Percentiles rank a stretch among this genome's conserved stretches.
Evolutionary conservation across 2,113 vertebrate species (phyloP).

Genomic region (Terrapene triunguis): DNA sequence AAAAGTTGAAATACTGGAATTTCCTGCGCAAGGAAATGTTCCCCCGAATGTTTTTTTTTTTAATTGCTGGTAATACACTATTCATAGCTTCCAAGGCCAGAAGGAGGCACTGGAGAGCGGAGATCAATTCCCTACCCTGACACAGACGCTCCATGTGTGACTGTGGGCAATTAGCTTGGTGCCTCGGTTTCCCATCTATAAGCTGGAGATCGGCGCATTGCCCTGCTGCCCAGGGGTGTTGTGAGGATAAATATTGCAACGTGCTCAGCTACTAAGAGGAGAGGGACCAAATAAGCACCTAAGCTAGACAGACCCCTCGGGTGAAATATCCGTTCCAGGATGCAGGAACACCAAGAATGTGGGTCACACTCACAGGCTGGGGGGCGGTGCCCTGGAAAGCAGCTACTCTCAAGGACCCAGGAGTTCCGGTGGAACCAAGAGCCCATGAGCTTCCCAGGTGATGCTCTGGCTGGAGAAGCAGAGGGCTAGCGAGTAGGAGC

Average conservation of each 20-base stretch:
- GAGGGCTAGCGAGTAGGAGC: not conserved
- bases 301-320: no score
- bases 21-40: not conserved
- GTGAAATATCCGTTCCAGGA: not conserved
- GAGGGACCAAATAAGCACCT: not conserved
- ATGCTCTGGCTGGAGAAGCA: not conserved
- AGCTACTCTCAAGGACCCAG: not conserved
- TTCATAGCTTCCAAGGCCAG: not conserved
- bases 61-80: not conserved
- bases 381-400: not conserved
- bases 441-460: not conserved
- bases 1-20: not conserved
- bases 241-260: not conserved
- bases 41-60: not conserved
- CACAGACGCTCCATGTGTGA: not conserved
- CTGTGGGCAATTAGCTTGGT: not conserved
- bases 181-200: not conserved
- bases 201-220: no score
- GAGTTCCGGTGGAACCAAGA: not conserved
- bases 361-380: not conserved
- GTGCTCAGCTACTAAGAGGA: not conserved
- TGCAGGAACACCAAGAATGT: not conserved
- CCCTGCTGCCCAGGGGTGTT: no score
- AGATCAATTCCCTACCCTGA: not conserved
- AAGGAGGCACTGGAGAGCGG: not conserved